Base-by-base conservation (phyloP, 2,797 vertebrate genomes). In the Tympanoctomys barrerae region DNA sequence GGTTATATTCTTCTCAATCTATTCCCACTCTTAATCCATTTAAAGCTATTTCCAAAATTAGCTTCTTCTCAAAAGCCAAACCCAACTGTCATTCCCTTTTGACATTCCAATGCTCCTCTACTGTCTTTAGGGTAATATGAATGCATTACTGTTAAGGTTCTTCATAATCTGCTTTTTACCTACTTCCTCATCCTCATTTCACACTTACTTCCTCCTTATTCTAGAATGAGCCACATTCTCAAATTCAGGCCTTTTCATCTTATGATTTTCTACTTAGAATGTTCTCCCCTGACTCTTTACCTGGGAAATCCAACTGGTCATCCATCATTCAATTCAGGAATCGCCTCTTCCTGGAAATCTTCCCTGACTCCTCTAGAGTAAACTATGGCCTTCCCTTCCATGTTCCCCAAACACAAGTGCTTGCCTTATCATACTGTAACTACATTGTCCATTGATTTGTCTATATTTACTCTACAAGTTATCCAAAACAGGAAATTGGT, bases 21-120 rank as follows among this genome's bases (percentile, higher is more conserved):
- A 66, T 61, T 75, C 93, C 21, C 33, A 94, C 5, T 68, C 18
- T n/a, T 68, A n/a, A 68, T 68, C 33, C 33, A n/a, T 68, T 68
- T 68, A 18, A 68, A 68, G 31, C 59, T 86, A 52, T 64, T 92
- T 88, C 61, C n/a, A 75, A 84, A 90, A 95, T 42, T 24, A 96
- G 28, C 49, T 93, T 87, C 46, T 46, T 14, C 73, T 93, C 28
- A 85, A 46, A 93, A 94, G 11, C 59, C 94, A 89, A 89, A 39
- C 8, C 22, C 68, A 71, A 24, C 80, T 75, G 19, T 70, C 36
- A 94, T 59, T 94, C 21, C 26, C 49, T 42, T 59, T 19, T 73
- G 73, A 85, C 22, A 33, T 84, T 39, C 52, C 22, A 54, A 6
- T 59, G 3, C 13, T 90, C 22, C 19, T 83, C 54, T 39, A 59